A percentile compares a stretch with the other conserved stretches of the same genome.
Conservation (phyloP, 2,797 vertebrate species). For the Hipposideros larvatus region DNA sequence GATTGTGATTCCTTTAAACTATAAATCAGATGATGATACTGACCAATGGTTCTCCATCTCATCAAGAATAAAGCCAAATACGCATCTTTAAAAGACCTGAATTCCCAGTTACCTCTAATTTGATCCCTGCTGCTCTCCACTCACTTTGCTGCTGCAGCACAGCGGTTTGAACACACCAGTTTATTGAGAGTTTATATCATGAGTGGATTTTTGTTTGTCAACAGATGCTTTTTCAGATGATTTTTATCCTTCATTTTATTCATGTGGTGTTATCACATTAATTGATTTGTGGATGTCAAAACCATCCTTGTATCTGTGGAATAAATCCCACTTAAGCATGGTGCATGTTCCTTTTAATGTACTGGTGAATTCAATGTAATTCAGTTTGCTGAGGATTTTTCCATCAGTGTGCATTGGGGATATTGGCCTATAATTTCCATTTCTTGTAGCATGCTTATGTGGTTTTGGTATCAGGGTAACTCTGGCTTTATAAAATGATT, state of each 20-base stretch:
- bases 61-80: not conserved
- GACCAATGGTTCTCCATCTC: not conserved
- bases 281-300: not conserved
- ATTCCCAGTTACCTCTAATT: not conserved
- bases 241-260: not conserved
- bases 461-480: not conserved
- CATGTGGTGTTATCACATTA: not conserved
- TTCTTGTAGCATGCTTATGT: not conserved
- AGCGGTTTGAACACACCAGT: not conserved
- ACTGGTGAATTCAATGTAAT: not conserved
- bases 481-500: not conserved
- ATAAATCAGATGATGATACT: not conserved
- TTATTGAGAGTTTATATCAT: not conserved
- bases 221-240: not conserved
- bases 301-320: not conserved
- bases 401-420: not conserved
- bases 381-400: not conserved
- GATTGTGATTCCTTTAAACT: not conserved
- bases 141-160: not conserved
- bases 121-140: not conserved
- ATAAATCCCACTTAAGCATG: not conserved
- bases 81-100: not conserved
- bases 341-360: not conserved
- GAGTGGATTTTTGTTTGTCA: not conserved
- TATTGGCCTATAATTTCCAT: not conserved